Evolutionary conservation across 2,113 vertebrate species (phyloP), one percentile per base, ranked within the genome.

Genomic region (Eonycteris spelaea): DNA sequence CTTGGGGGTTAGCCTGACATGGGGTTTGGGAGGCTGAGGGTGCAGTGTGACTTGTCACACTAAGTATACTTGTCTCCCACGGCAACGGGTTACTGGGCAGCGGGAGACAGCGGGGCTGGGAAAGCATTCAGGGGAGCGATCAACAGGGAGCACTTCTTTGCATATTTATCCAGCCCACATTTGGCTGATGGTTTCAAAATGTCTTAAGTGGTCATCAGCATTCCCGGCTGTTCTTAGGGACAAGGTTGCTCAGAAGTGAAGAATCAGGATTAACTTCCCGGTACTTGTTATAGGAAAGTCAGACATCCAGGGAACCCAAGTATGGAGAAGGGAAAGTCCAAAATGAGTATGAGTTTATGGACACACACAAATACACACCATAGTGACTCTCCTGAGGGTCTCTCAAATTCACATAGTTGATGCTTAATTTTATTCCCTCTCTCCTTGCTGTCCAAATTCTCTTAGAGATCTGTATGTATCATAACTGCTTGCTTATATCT

Each of bases 1-100:
- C 79, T 45, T 71, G 90, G 75, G 75, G 70, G 55, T 96, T 93
- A 85, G 87, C 40, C 84, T 96, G 95, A 97, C 96, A 90, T 67
- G 86, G 75, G 55, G 80, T 14, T n/a, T n/a, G 68, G 89, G 79
- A 94, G 90, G 90, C 78, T 79, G 70, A 82, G 93, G 91, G 95
- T 96, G 59, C 91, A 68, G 16, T 97, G 95, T 94, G 95, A 97
- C 97, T 97, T 95, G 95, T 96, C 96, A 97, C 95, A 93, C 93
- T 94, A 90, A 97, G 90, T 95, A 95, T 55, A 82, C 95, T 98
- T 94, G 97, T 98, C 91, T 98, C 97, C 97, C 97, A 97, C 2
- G 2, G 97, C 97, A 98, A 97, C 97, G n/a, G 59, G 97, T 98
- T 97, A 97, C 96, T 95, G 97, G 95, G 97, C 97, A 97, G 95